Evolutionary conservation across 2,797 vertebrate species (phyloP).

Genomic region (Rhynchonycteris naso): DNA sequence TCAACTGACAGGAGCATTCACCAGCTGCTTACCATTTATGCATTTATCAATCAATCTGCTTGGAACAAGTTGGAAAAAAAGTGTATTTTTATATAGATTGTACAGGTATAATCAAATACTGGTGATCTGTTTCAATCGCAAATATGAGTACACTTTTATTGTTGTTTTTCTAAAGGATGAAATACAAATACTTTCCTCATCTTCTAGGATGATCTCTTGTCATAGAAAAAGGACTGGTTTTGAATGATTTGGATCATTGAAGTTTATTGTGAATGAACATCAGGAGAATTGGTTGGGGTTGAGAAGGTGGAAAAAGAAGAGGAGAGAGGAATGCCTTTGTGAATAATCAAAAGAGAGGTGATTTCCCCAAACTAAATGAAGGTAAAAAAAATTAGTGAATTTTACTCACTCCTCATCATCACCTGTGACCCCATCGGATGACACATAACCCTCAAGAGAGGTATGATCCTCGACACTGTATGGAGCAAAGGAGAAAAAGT

Average conservation of each 20-base stretch:
- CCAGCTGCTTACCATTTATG: background rate
- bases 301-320: background rate
- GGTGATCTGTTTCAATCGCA: background rate
- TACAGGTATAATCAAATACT: background rate
- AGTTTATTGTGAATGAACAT: background rate
- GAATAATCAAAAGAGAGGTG: constrained; percentile 14
- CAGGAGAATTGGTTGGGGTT: background rate
- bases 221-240: background rate
- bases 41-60: background rate
- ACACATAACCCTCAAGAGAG: background rate
- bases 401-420: background rate
- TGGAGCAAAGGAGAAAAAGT: background rate
- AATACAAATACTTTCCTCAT: background rate
- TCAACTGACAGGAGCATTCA: background rate
- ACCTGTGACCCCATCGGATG: background rate
- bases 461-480: background rate
- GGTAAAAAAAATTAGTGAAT: background rate
- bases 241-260: background rate
- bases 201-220: background rate
- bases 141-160: background rate
- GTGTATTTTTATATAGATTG: background rate
- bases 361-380: background rate
- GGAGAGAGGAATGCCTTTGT: background rate
- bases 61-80: constrained; percentile 7
- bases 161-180: background rate